Evolutionary conservation across 2,888 invertebrate species (phyloP), one percentile per base, ranked within the genome.

Genomic region (Uropetala carovei): DNA sequence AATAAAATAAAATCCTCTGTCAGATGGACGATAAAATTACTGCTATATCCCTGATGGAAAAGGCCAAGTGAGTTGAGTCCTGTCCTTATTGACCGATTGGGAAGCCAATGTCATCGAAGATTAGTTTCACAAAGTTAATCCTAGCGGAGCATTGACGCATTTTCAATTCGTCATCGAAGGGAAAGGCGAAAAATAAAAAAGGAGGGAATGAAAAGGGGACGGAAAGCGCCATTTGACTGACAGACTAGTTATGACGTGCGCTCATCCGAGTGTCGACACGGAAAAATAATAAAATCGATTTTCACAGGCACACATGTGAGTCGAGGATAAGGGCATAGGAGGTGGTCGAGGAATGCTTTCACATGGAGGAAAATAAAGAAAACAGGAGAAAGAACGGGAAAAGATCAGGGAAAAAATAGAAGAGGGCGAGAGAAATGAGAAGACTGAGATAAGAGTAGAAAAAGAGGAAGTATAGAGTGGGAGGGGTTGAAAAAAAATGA

Each of bases 81-180:
- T 83, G 83, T 83, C 83, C 89, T 89, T 30, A 64, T 16, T 30
- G 60, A 30, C 30, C 13, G 60, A 60, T 14, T 27, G 18, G 64
- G 43, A n/a, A 89, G 43, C 64, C 89, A 27, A 89, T 89, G 89
- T 89, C 89, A 89, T 89, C 89, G 89, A 89, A 89, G 89, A 89
- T 89, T 89, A 89, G 89, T 89, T 86, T 89, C 89, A 60, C 89
- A 30, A 68, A 89, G 89, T 89, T 89, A 89, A 89, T 89, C 89
- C 89, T 64, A 64, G 64, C 60, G 64, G 64, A 43, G 86, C 60
- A 60, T 86, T 60, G 89, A 89, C 89, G 89, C 64, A 89, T 89
- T 89, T 89, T 89, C 89, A 89, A 89, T 89, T 89, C 89, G 64
- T 89, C 89, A 89, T 43, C 60, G 64, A 60, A 64, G 59, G 86